Evolutionary conservation across 2,888 invertebrate species (phyloP), one percentile per base, ranked within the genome.

Genomic region (Teleiodes luculella): DNA sequence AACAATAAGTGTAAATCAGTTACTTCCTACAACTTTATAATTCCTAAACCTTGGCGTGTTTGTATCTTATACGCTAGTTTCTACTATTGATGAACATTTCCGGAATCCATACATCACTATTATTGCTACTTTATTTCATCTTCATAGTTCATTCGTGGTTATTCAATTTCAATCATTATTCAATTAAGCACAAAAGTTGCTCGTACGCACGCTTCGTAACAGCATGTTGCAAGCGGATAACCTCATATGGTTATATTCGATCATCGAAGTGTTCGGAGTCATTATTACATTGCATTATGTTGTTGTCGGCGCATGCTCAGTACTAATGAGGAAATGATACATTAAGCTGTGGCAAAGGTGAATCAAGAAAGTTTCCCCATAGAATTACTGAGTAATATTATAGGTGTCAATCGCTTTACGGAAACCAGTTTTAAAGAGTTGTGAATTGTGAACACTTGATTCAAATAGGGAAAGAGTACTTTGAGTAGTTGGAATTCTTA

Each of bases 321-420:
- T n/a, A 36, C 39, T 69, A 72, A 73, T 73, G 67, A 70, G 68
- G 71, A 69, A 71, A 54, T 61, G 61, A 61, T 60, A 60, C 14
- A 43, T 24, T 51, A 43, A 31, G 60, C 61, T 57, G 58, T 55
- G 59, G 57, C 49, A 50, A 54, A 35, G 45, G 59, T 57, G 52
- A 55, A 57, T 48, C 35, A 5, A 24, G n/a, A 31, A 14, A 18
- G 18, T 36, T 52, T 55, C 55, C 55, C 47, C 48, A 33, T 48
- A 35, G 33, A 35, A 35, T n/a, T 11, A 11, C n/a, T 4, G 6
- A 24, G 24, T 24, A 24, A 24, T 24, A 24, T 33, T 16, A 35
- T 18, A 1, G 10, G 50, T 52, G 47, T 52, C 20, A 45, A 41
- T 37, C 37, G 55, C 47, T 39, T 45, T n/a, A 24, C 18, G 8